Evolutionary conservation across 2,797 vertebrate genomes (phyloP).

Genomic region (Semaprochilodus insignis): DNA sequence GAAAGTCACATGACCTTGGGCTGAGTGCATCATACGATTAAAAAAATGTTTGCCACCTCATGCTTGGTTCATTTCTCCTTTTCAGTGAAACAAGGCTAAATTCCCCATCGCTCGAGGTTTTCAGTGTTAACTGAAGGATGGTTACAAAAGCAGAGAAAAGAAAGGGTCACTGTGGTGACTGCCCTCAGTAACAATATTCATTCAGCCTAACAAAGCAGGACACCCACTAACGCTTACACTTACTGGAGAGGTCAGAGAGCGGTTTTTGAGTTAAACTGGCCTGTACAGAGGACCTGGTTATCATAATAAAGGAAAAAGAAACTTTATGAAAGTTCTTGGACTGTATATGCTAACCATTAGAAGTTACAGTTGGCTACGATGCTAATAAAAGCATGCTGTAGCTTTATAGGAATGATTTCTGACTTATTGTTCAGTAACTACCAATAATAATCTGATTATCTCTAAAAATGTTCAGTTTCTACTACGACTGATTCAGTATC

Average conservation of each 20-base stretch:
- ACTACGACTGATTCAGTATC: not conserved
- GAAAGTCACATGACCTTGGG: slow-evolving; percentile 68
- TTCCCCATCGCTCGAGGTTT: not conserved
- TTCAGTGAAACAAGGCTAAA: not conserved
- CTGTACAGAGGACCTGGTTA: not conserved
- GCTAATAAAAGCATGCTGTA: too few species aligned
- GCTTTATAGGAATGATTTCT: too few species aligned
- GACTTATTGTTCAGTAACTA: too few species aligned
- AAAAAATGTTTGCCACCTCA: slow-evolving; percentile 41
- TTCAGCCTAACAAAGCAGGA: slow-evolving; percentile 27
- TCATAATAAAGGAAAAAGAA: not conserved
- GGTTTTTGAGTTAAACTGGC: not conserved
- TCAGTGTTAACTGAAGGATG: not conserved
- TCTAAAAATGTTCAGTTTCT: not conserved
- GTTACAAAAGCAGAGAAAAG: not conserved
- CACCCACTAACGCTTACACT: slow-evolving; percentile 24
- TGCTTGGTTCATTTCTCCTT: not conserved
- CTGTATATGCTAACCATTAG: not conserved
- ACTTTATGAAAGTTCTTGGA: not conserved
- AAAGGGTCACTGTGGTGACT: not conserved
- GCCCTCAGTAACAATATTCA: not conserved
- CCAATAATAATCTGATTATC: too few species aligned
- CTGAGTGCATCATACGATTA: slow-evolving; percentile 51
- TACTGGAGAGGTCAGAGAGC: slow-evolving; percentile 48
- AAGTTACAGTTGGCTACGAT: too few species aligned